A percentile compares a stretch with the other conserved stretches of the same genome.
Conservation (phyloP, 2,797 vertebrate genomes). For the Tarsius wallacei region DNA sequence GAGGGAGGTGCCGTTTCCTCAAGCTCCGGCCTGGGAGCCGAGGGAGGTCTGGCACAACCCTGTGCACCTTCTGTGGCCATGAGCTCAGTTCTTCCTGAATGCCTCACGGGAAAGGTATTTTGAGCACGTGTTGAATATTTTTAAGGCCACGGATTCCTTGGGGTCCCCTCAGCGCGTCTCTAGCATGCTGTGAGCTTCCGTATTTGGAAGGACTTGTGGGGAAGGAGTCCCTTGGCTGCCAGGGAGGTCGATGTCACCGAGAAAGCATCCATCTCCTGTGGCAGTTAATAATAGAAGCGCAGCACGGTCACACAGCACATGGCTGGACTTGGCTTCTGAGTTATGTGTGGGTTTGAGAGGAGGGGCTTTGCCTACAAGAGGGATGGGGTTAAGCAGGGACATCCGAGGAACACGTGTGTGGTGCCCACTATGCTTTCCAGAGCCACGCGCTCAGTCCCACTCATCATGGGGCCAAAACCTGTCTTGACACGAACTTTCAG, state of each 20-base stretch:
- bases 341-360: background rate
- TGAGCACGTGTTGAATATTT: slow-evolving; percentile 57
- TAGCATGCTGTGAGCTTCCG: slow-evolving; percentile 50
- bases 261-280: slow-evolving; percentile 55
- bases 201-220: slow-evolving; percentile 79
- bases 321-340: background rate
- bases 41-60: accelerated
- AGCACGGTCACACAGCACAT: background rate
- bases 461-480: background rate
- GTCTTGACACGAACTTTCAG: background rate
- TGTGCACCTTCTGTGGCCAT: background rate
- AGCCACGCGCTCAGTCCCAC: background rate
- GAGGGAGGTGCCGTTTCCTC: background rate
- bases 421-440: background rate
- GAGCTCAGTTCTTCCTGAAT: background rate
- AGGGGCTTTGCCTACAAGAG: slow-evolving; percentile 47
- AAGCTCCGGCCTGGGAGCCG: accelerated
- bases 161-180: slow-evolving; percentile 61
- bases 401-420: background rate
- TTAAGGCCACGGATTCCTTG: slow-evolving; percentile 74
- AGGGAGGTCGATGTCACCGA: slow-evolving; percentile 60
- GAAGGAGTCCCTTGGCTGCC: slow-evolving; percentile 58
- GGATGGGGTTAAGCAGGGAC: background rate
- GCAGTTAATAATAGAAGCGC: slow-evolving; percentile 69
- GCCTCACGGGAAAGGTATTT: slow-evolving; percentile 68